Evolutionary conservation across 2,888 invertebrate genomes (phyloP).

Genomic region (Toxonevra muliebris): DNA sequence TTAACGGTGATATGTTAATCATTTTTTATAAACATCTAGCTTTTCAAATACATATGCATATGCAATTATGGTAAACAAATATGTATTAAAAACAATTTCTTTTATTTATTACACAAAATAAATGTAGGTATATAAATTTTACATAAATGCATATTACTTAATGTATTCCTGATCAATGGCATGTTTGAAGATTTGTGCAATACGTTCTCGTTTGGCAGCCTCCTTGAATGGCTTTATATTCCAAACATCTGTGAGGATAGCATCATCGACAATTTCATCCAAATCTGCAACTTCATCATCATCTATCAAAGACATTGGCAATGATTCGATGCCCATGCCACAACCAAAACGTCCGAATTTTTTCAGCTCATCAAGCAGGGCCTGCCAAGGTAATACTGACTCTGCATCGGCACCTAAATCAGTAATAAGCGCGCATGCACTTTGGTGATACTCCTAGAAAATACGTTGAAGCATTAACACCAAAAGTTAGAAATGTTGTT

Average conservation of each 20-base stretch:
- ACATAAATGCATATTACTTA: constrained; percentile 41
- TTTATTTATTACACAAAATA: neutral
- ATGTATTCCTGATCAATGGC: constrained; percentile 71
- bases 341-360: constrained; percentile 67
- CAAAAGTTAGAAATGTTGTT: constrained; percentile 6
- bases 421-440: constrained; percentile 67
- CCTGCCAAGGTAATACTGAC: constrained; percentile 64
- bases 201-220: constrained; percentile 69
- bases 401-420: constrained; percentile 72
- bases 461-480: no score
- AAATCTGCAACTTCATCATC: constrained; percentile 68
- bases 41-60: no score
- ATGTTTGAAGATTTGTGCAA: constrained; percentile 74
- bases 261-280: constrained; percentile 58
- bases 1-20: no score
- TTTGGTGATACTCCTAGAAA: constrained; percentile 70
- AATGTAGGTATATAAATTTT: neutral
- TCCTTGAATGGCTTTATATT: constrained; percentile 70
- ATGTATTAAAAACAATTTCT: neutral
- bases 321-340: constrained; percentile 68
- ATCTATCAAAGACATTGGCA: constrained; percentile 68
- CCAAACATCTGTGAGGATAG: constrained; percentile 72
- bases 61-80: neutral
- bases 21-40: no score
- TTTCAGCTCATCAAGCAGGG: constrained; percentile 64